Evolutionary conservation across 2,797 vertebrate genomes (phyloP), one percentile per base, ranked within the genome.

Genomic region (Malurus splendens): DNA sequence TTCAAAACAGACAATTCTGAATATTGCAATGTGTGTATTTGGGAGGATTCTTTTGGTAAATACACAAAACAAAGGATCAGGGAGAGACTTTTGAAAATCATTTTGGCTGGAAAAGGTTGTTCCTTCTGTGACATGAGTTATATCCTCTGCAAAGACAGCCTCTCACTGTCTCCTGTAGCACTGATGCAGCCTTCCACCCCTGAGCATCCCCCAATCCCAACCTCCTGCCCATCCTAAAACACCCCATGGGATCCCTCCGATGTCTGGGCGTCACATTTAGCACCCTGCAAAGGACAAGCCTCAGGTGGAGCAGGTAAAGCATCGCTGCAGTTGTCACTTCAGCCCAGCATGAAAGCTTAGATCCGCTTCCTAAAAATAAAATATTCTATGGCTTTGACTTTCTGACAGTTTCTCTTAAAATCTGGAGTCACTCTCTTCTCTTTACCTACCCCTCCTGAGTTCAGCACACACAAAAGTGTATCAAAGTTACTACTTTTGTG

Each of bases 401-500:
- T 56, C 42, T 44, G 50, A 33, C 41, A 18, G 45, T 17, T 86
- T 57, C n/a, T 79, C 64, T 38, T 55, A 51, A 76, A 87, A 86
- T 17, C 48, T 80, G n/a, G 22, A 68, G 23, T 64, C 30, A 11
- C 30, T 57, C 1, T 67, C 44, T 56, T 48, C 51, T 30, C 36
- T 74, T 42, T 42, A 24, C 25, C 73, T 67, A 17, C 48, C 32
- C 10, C 33, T 88, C 38, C 78, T 67, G 61, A 52, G 47, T 44
- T 75, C 36, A 44, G 18, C 61, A 61, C 68, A 93, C 87, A 92
- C 83, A 95, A 94, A 93, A 93, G 89, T 45, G 25, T 89, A 88
- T 90, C 75, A 92, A 82, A 41, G 81, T 94, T 94, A 92, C 87
- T 92, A 94, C 93, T 97, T 96, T 96, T 92, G 86, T 93, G 94